These are phyloP conservation scores for Oreortyx pictus DNA, from an alignment of 2,797 vertebrate species.

Conservation along the genomic window DNA sequence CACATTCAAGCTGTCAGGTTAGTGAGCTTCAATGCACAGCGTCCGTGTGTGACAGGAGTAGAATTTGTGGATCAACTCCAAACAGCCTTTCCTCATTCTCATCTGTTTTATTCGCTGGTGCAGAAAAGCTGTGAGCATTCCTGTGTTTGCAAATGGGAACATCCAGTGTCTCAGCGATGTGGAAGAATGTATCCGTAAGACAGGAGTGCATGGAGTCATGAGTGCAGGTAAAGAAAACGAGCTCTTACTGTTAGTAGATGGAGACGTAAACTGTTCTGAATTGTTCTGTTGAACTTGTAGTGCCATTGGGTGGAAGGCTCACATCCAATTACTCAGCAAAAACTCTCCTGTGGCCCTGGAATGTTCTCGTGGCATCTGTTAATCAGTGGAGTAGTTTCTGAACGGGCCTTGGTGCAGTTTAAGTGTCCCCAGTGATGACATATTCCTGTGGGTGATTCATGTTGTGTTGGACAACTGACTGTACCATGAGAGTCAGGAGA, in stretches of 20 bases:
- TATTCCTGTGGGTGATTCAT: neutral
- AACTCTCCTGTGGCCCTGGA: neutral
- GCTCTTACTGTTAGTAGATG: neutral
- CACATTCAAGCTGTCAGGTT: conserved; percentile 94
- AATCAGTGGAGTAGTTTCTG: neutral
- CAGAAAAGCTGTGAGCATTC: conserved; percentile 92
- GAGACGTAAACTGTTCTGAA: neutral
- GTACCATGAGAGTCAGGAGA: neutral
- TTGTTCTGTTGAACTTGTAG: neutral
- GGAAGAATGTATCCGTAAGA: conserved; percentile 91
- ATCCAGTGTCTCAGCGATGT: conserved; percentile 94
- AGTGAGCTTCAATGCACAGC: neutral
- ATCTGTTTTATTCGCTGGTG: neutral
- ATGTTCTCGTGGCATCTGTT: neutral
- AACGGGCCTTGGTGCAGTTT: neutral
- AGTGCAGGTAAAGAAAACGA: conserved; percentile 86
- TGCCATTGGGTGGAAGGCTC: neutral
- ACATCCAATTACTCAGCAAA: neutral
- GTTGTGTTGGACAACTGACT: neutral
- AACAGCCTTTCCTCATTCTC: neutral
- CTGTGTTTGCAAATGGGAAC: conserved; percentile 97
- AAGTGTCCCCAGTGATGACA: neutral
- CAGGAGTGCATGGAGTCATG: conserved; percentile 95
- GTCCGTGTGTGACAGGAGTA: neutral
- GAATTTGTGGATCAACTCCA: neutral